Evolutionary conservation across 2,888 invertebrate species (phyloP).

Genomic region (Hemithea aestivaria): DNA sequence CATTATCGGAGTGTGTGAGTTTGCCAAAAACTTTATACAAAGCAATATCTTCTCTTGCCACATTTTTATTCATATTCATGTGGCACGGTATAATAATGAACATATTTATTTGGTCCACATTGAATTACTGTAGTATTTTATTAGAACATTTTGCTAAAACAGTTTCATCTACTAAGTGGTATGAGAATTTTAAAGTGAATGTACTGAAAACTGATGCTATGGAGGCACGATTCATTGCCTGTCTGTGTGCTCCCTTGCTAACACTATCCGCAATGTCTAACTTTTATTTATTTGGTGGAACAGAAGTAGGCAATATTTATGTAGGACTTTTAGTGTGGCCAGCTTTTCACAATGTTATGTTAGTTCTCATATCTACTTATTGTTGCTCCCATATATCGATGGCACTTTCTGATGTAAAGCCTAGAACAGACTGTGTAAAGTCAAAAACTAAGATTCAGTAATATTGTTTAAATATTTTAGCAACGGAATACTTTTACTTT

Average conservation of each 20-base stretch:
- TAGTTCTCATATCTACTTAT: slow-evolving; percentile 56
- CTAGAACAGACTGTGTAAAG: slow-evolving; percentile 48
- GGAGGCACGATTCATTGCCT: slow-evolving; percentile 82
- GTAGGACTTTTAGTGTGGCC: slow-evolving; percentile 76
- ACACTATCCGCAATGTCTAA: slow-evolving; percentile 90
- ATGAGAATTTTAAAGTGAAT: slow-evolving; percentile 60
- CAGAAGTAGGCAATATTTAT: slow-evolving; percentile 85
- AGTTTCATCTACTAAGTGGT: slow-evolving; percentile 63
- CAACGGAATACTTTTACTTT: no score
- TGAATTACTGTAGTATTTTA: slow-evolving; percentile 90
- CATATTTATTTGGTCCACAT: slow-evolving; percentile 90
- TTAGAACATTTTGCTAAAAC: slow-evolving; percentile 82
- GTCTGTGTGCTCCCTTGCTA: slow-evolving; percentile 85
- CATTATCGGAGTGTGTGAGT: slow-evolving; percentile 42
- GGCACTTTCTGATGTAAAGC: slow-evolving; percentile 56
- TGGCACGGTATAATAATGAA: slow-evolving; percentile 93
- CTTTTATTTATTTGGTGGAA: slow-evolving; percentile 91
- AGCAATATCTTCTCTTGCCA: slow-evolving; percentile 84
- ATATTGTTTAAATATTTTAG: not conserved
- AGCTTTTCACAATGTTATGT: slow-evolving; percentile 47
- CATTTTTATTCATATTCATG: slow-evolving; percentile 90
- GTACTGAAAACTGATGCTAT: slow-evolving; percentile 58
- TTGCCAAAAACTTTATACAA: slow-evolving; percentile 71
- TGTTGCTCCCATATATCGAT: slow-evolving; percentile 71
- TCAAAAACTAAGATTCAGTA: slow-evolving; percentile 26